These are phyloP conservation scores for Canis aureus DNA, from an alignment of 2,113 vertebrate species.

Conservation along the genomic window DNA sequence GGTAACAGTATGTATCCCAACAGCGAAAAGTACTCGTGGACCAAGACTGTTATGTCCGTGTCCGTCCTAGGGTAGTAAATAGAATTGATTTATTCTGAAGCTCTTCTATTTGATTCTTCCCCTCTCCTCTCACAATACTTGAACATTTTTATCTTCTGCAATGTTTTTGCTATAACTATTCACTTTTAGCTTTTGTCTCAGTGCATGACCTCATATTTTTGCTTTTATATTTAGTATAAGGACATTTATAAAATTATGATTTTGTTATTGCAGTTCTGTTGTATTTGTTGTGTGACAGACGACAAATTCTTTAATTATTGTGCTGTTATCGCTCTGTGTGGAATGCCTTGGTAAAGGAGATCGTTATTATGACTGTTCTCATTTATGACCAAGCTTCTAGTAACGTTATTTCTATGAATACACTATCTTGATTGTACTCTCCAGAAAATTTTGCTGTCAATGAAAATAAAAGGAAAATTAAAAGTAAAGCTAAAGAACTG, in stretches of 20 bases:
- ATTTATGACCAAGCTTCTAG: conserved; percentile 76
- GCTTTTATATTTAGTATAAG: conserved; percentile 77
- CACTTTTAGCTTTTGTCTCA: conserved; percentile 62
- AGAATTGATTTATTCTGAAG: conserved; percentile 29
- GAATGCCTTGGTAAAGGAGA: conserved; percentile 78
- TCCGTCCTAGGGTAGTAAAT: background rate
- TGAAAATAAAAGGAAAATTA: conserved; percentile 82
- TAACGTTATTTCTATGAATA: conserved; percentile 79
- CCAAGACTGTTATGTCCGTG: background rate
- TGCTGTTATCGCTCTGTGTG: conserved; percentile 77
- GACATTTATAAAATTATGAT: conserved; percentile 68
- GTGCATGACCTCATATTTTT: conserved; percentile 78
- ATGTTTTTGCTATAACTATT: conserved; percentile 59
- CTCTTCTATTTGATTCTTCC: background rate
- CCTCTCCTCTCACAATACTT: conserved; percentile 56
- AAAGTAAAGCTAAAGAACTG: conserved; percentile 61
- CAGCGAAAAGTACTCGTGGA: background rate
- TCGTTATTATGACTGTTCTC: conserved; percentile 69
- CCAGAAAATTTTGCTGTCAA: conserved; percentile 77
- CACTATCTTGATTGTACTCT: conserved; percentile 81
- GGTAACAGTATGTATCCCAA: background rate
- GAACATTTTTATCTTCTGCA: conserved; percentile 66
- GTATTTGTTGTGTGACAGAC: conserved; percentile 64
- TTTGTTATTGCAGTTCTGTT: conserved; percentile 65
- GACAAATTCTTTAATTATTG: conserved; percentile 78